These are phyloP conservation scores for Megaceryle torquata DNA, from an alignment of 2,113 vertebrate species.

Conservation along the genomic window DNA sequence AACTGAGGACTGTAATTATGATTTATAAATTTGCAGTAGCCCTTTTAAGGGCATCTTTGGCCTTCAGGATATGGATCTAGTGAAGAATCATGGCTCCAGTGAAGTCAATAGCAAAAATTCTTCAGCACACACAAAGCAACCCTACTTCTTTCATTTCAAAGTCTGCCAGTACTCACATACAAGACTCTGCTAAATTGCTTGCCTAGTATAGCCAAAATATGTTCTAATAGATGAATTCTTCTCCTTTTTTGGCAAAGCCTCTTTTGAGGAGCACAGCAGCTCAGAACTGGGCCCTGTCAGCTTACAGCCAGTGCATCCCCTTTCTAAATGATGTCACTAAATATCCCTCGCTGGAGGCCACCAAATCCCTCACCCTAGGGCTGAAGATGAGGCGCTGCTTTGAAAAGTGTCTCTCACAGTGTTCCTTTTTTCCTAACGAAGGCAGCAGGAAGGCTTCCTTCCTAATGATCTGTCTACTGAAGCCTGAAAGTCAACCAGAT, in stretches of 20 bases:
- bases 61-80: background rate
- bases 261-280: background rate
- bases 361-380: background rate
- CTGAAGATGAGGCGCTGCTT: background rate
- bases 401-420: background rate
- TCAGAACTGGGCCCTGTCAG: background rate
- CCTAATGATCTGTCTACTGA: background rate
- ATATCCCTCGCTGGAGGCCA: background rate
- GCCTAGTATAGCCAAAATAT: background rate
- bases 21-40: background rate
- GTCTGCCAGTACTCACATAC: background rate
- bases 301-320: background rate
- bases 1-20: background rate
- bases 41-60: background rate
- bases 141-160: background rate
- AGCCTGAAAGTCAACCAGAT: background rate
- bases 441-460: background rate
- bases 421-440: background rate
- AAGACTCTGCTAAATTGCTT: background rate
- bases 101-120: background rate
- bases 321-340: background rate
- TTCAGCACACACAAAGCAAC: background rate
- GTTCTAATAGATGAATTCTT: constrained; percentile 6
- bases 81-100: background rate
- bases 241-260: constrained; percentile 23